Evolutionary conservation across 2,888 invertebrate species (phyloP).

Genomic region (Drosophila leonis): DNA sequence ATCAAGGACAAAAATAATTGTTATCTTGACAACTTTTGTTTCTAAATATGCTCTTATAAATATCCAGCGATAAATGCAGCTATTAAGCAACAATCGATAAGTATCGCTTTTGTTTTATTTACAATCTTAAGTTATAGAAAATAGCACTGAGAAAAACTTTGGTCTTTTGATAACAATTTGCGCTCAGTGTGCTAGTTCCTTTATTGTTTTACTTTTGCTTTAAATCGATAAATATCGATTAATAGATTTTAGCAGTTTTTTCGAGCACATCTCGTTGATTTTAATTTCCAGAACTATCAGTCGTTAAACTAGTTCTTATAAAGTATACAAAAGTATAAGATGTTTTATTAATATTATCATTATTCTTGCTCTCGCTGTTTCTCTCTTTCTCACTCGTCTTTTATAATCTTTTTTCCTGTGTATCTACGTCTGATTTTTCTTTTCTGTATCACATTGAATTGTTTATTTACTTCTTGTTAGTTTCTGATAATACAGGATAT

Average conservation of each 20-base stretch:
- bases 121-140: neutral
- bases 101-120: neutral
- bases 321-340: neutral
- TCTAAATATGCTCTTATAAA: neutral
- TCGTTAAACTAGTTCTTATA: neutral
- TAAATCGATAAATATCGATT: neutral
- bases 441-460: neutral
- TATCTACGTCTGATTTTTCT: too few species aligned
- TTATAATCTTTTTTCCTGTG: neutral
- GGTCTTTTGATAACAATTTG: too few species aligned
- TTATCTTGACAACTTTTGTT: neutral
- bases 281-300: too few species aligned
- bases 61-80: neutral
- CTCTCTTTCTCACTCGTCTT: neutral
- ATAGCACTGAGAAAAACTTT: neutral
- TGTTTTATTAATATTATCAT: neutral
- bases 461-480: neutral
- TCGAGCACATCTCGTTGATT: neutral
- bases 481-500: neutral
- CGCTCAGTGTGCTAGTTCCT: fast-evolving
- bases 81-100: neutral
- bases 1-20: neutral
- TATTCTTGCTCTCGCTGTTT: neutral
- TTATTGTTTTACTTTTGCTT: neutral
- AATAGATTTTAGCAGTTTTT: neutral